Percentiles rank a stretch among this genome's conserved stretches.
Conservation (phyloP, 2,797 vertebrate genomes). For the Malurus leucopterus region DNA sequence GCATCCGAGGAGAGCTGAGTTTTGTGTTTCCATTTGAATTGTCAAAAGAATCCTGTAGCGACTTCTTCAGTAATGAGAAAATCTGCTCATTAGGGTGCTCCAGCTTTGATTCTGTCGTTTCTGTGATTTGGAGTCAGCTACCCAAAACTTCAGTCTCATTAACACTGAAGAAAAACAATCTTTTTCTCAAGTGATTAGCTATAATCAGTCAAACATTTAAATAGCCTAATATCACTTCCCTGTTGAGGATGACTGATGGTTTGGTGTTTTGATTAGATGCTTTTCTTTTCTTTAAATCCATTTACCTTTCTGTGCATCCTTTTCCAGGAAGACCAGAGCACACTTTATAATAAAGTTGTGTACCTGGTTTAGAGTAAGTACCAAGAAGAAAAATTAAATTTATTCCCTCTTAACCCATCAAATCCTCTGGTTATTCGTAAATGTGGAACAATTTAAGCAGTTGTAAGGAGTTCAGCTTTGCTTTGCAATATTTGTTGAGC, state of each 20-base stretch:
- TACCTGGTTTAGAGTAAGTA: background rate
- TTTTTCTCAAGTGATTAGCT: background rate
- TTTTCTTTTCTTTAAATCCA: background rate
- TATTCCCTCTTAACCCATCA: background rate
- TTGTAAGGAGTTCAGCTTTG: background rate
- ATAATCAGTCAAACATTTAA: background rate
- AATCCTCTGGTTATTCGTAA: background rate
- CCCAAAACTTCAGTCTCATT: background rate
- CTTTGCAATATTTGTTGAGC: background rate
- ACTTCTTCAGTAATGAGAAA: background rate
- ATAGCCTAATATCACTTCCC: background rate
- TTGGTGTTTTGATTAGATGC: background rate
- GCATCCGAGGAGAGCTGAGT: background rate
- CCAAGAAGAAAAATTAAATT: background rate
- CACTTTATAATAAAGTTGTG: background rate
- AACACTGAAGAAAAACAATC: background rate
- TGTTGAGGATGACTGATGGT: background rate
- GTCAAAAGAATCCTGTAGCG: background rate
- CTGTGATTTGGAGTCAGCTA: background rate
- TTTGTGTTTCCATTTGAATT: background rate
- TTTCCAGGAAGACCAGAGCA: background rate
- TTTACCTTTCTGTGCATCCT: background rate
- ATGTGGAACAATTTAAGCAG: background rate
- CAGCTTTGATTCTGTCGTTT: conserved; percentile 1
- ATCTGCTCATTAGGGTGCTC: background rate